phyloP scores from a whole-genome alignment of 2,797 vertebrate genomes.

The Lacerta agilis region DNA sequence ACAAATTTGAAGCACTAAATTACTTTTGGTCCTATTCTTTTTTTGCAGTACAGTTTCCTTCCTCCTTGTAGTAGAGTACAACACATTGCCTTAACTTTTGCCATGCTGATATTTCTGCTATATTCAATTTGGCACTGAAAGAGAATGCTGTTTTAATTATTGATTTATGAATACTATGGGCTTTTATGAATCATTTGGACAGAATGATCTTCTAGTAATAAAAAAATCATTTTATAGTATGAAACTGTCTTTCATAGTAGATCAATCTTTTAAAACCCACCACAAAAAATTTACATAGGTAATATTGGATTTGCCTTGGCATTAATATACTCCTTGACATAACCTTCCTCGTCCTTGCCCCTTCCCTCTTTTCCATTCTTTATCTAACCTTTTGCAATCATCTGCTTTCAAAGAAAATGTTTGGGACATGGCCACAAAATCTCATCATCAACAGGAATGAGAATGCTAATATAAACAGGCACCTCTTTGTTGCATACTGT shows the following conservation, averaged over 20 bases:
- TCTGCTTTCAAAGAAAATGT: conserved; percentile 10
- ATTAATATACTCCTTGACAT: conserved; percentile 36
- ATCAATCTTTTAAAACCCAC: neutral
- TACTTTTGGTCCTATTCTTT: neutral
- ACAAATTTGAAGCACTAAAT: neutral
- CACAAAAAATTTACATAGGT: conserved; percentile 24
- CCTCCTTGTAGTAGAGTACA: neutral
- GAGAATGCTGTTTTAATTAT: conserved; percentile 18
- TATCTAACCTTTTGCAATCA: conserved; percentile 23
- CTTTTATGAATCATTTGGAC: conserved; percentile 35
- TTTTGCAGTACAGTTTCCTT: neutral
- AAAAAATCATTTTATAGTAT: conserved; percentile 11
- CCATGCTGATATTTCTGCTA: conserved; percentile 21
- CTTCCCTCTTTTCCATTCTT: fast-evolving
- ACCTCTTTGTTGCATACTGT: neutral
- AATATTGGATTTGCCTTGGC: conserved; percentile 37
- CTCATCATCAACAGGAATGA: conserved; percentile 20
- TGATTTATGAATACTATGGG: conserved; percentile 43
- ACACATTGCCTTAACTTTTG: neutral
- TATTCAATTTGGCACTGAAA: conserved; percentile 16
- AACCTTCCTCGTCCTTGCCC: neutral
- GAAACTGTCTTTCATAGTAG: conserved; percentile 50
- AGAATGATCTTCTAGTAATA: conserved; percentile 52
- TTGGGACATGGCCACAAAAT: neutral
- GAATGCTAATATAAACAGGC: conserved; percentile 29